Percentiles rank a stretch among this genome's conserved stretches.
Conservation (phyloP, 2,113 vertebrate genomes). For the Albula goreensis region DNA sequence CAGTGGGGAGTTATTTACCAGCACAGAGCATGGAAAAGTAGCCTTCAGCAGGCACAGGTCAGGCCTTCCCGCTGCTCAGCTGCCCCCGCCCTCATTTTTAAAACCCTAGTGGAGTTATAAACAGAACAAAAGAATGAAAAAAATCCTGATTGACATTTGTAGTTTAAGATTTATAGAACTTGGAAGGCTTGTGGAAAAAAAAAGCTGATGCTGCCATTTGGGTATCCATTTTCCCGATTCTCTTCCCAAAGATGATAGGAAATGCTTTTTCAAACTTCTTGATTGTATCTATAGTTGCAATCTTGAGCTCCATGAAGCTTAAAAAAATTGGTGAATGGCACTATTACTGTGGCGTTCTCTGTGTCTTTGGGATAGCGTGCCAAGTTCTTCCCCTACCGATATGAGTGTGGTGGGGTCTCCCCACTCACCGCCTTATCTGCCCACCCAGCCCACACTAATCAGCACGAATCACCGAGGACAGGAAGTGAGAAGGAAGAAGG, state of each 20-base stretch:
- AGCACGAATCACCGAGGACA: conserved; percentile 54
- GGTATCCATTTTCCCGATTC: not conserved
- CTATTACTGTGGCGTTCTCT: not conserved
- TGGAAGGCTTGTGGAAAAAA: too few relatives aligned
- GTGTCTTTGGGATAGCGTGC: conserved; percentile 27
- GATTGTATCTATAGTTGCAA: not conserved
- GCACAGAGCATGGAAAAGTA: too few relatives aligned
- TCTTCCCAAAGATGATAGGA: not conserved
- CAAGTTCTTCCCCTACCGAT: conserved; percentile 4
- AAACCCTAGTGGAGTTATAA: too few relatives aligned
- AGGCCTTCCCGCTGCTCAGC: too few relatives aligned
- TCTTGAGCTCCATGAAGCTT: not conserved
- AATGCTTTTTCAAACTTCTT: conserved; percentile 8
- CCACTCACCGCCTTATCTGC: conserved; percentile 57
- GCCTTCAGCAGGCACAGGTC: too few relatives aligned
- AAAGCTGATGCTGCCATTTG: not conserved
- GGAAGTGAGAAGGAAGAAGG: conserved; percentile 59
- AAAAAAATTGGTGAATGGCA: conserved; percentile 4
- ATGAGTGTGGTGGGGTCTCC: conserved; percentile 34
- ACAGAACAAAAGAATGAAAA: too few relatives aligned
- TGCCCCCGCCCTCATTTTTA: too few relatives aligned
- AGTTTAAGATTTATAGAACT: too few relatives aligned
- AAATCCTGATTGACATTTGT: too few relatives aligned
- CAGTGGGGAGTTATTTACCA: too few relatives aligned
- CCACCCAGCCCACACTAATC: conserved; percentile 59